Conservation (phyloP, 2,113 vertebrate species). For the Alexandromys fortis region DNA sequence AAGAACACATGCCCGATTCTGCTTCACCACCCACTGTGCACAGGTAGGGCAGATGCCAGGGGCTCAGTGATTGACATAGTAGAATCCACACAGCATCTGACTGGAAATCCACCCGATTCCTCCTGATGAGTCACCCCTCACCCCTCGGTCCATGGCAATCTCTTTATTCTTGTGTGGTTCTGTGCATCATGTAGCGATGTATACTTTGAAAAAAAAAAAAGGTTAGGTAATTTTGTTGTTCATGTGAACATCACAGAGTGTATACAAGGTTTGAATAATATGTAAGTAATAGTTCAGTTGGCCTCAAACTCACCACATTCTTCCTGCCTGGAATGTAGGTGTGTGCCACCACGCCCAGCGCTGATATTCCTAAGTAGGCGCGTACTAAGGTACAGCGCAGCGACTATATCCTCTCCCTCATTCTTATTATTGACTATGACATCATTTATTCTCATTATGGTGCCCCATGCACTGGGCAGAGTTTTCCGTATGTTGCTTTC, state of each 20-base stretch:
- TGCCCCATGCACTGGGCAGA: background rate
- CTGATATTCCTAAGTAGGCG: background rate
- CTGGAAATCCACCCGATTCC: background rate
- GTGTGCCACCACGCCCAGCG: too few relatives aligned
- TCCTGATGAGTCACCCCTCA: background rate
- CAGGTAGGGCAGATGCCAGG: background rate
- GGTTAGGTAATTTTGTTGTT: background rate
- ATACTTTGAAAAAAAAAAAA: background rate
- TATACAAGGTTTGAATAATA: background rate
- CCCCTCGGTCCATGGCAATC: background rate
- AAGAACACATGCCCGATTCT: background rate
- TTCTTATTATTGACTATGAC: background rate
- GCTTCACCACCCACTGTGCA: background rate
- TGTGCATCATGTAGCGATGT: background rate
- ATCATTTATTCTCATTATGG: too few relatives aligned
- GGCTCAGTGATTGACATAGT: background rate
- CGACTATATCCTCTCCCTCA: background rate
- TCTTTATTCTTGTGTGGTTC: background rate
- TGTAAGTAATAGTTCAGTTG: background rate
- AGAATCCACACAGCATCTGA: background rate
- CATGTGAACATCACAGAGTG: background rate
- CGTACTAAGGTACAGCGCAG: background rate
- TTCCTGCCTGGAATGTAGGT: background rate
- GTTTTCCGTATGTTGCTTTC: background rate
- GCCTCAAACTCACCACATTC: background rate